These are phyloP conservation scores for Chydorus sphaericus DNA, from an alignment of 2,888 invertebrate genomes.

Conservation along the genomic window DNA sequence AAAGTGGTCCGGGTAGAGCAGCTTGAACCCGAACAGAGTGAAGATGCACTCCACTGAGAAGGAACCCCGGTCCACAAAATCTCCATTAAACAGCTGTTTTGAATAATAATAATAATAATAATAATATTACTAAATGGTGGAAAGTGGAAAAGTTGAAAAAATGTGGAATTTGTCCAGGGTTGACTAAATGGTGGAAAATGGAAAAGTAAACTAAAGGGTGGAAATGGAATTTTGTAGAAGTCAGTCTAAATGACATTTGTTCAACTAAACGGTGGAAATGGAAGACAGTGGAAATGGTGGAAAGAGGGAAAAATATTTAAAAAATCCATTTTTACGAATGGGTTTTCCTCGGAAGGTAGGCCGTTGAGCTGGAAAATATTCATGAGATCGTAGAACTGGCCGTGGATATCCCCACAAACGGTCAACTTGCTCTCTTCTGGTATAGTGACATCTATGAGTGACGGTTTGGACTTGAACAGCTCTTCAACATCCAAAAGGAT, in stretches of 20 bases:
- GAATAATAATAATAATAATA: slow-evolving; percentile 20
- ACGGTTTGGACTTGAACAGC: slow-evolving; percentile 67
- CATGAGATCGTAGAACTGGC: slow-evolving; percentile 95
- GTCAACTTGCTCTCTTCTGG: slow-evolving; percentile 82
- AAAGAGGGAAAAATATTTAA: slow-evolving; percentile 24
- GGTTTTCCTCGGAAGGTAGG: slow-evolving; percentile 85
- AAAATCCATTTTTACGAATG: too few relatives aligned
- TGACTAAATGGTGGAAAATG: neutral
- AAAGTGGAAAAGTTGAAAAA: slow-evolving; percentile 8
- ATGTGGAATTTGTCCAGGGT: neutral
- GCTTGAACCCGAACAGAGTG: slow-evolving; percentile 87
- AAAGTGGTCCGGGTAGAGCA: slow-evolving; percentile 90
- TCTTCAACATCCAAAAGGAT: slow-evolving; percentile 81
- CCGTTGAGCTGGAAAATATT: slow-evolving; percentile 96
- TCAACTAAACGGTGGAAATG: neutral
- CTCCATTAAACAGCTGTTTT: slow-evolving; percentile 80
- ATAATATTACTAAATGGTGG: neutral
- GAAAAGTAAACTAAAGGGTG: too few relatives aligned
- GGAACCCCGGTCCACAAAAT: slow-evolving; percentile 97
- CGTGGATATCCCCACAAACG: slow-evolving; percentile 97
- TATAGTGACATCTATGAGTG: slow-evolving; percentile 78
- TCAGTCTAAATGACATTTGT: too few relatives aligned
- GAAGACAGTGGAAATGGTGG: too few relatives aligned
- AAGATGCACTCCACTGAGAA: slow-evolving; percentile 99
- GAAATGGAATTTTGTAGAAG: too few relatives aligned